These are phyloP conservation scores for Camponotus fellah DNA, from an alignment of 2,888 invertebrate genomes.

Conservation along the genomic window DNA sequence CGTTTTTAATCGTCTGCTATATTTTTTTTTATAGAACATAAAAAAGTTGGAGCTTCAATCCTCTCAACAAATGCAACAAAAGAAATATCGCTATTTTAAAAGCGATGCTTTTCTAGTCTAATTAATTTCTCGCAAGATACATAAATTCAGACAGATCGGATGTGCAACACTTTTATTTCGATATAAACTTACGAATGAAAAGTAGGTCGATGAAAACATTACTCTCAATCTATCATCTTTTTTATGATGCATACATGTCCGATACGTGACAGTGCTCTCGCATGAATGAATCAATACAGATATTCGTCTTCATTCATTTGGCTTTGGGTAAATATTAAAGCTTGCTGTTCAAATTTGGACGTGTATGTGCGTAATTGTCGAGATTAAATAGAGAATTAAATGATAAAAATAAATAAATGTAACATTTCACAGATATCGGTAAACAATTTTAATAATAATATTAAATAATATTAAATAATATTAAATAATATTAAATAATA, in stretches of 20 bases:
- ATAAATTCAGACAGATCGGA: not conserved
- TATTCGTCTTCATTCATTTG: constrained; percentile 66
- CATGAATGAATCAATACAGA: constrained; percentile 49
- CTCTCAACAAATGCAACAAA: not conserved
- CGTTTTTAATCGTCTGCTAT: constrained; percentile 21
- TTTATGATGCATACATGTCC: constrained; percentile 12
- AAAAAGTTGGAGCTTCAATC: not conserved
- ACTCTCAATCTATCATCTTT: constrained; percentile 65
- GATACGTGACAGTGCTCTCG: constrained; percentile 6
- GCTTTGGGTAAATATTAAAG: constrained; percentile 40
- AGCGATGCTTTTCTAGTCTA: not conserved
- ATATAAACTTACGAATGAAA: constrained; percentile 24
- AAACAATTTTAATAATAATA: not conserved
- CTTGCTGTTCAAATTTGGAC: not conserved
- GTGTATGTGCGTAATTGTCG: not conserved
- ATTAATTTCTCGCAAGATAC: constrained; percentile 1
- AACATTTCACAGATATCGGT: not conserved
- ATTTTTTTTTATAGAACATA: not conserved
- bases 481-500: too few species aligned
- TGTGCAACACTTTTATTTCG: constrained; percentile 21
- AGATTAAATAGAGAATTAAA: not conserved
- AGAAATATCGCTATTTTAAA: not conserved
- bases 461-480: too few species aligned
- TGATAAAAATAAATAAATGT: not conserved
- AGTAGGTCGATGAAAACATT: constrained; percentile 59